Evolutionary conservation across 2,113 vertebrate genomes (phyloP), one percentile per base, ranked within the genome.

Genomic region (Cryptotis parvus): DNA sequence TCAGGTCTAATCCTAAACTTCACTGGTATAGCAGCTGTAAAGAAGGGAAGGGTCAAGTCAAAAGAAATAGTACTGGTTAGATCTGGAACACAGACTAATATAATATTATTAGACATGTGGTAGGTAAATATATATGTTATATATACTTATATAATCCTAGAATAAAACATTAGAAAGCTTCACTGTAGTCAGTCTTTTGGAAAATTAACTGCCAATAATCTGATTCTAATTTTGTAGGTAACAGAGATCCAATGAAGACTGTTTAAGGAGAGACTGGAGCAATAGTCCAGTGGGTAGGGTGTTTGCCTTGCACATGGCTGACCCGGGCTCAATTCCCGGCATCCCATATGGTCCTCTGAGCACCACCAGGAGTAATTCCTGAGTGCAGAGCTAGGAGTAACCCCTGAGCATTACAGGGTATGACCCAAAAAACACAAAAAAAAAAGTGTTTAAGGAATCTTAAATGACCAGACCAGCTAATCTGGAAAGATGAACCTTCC

Each of bases 211-310:
- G 37, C 31, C 31, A 85, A 75, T 35, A 61, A 33, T 35, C 37
- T 87, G 35, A 79, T 37, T 14, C 61, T 81, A 87, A 78, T 66
- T 45, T 63, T 88, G 94, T 94, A 87, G 49, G 9, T 33, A 77
- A 29, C 20, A 15, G 27, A 1, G 11, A 58, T 31, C 41, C 76
- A 66, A 6, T 9, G 15, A 78, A 81, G 41, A 72, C 80, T 45
- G 72, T 63, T 90, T 91, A 35, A 85, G n/a, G 9, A 52, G n/a
- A n/a, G n/a, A n/a, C n/a, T n/a, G n/a, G n/a, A n/a, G n/a, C n/a
- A n/a, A n/a, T n/a, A n/a, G n/a, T n/a, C n/a, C n/a, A n/a, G n/a
- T n/a, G n/a, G n/a, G n/a, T n/a, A n/a, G n/a, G n/a, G n/a, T n/a
- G n/a, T n/a, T n/a, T n/a, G n/a, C n/a, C n/a, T n/a, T n/a, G n/a